Conservation (phyloP, 2,113 vertebrate species). For the Oreochromis spilurus region DNA sequence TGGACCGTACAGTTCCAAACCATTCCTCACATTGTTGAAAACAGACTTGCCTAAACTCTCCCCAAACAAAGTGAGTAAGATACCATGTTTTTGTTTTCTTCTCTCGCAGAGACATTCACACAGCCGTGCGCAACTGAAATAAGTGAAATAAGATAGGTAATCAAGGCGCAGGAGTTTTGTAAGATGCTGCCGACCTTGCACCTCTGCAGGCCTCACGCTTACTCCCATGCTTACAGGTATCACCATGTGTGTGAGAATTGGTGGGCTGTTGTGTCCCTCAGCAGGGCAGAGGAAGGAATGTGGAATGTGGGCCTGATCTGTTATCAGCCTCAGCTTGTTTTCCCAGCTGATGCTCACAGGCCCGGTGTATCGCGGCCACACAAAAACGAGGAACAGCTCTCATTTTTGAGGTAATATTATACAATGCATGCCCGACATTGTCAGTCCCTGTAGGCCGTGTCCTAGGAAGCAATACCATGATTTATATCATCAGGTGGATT, state of each 20-base stretch:
- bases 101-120: conserved; percentile 14
- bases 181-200: background rate
- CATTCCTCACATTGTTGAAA: conserved; percentile 18
- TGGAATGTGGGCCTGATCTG: conserved; percentile 49
- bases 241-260: conserved; percentile 21
- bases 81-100: conserved; percentile 37
- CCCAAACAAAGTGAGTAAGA: conserved; percentile 14
- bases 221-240: conserved; percentile 15
- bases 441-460: background rate
- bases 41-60: conserved; percentile 32
- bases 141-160: conserved; percentile 38
- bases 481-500: background rate
- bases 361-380: background rate
- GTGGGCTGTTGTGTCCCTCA: conserved; percentile 35
- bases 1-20: conserved; percentile 12
- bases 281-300: conserved; percentile 27
- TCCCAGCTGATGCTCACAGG: conserved; percentile 52
- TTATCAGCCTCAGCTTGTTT: conserved; percentile 50
- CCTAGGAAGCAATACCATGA: background rate
- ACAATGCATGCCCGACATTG: background rate
- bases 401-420: background rate
- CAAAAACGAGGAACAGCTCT: background rate
- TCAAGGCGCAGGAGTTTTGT: conserved; percentile 39
- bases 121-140: conserved; percentile 1
- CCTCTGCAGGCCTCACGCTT: conserved; percentile 18